phyloP scores from a whole-genome alignment of 2,113 vertebrate genomes.

The Gobiocypris rarus region DNA sequence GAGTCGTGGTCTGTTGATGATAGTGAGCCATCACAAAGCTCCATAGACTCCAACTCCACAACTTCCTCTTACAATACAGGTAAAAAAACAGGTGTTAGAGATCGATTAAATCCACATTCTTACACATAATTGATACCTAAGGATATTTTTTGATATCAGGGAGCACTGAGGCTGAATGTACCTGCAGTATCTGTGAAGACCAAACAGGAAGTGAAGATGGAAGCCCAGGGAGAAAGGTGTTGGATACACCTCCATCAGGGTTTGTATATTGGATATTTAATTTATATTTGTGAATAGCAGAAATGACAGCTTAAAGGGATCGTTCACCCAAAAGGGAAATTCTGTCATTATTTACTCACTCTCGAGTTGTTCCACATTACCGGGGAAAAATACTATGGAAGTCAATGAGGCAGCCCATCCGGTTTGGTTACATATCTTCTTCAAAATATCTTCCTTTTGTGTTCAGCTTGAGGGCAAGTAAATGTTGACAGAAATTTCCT shows the following conservation, averaged over 20 bases:
- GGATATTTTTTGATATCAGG: slow-evolving; percentile 10
- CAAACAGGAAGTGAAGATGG: slow-evolving; percentile 56
- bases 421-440: too few relatives aligned
- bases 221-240: slow-evolving; percentile 40
- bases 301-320: neutral
- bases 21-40: slow-evolving; percentile 44
- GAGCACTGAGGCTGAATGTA: slow-evolving; percentile 34
- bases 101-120: neutral
- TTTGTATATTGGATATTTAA: slow-evolving; percentile 26
- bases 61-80: slow-evolving; percentile 44
- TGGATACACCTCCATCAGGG: slow-evolving; percentile 48
- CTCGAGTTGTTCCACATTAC: neutral
- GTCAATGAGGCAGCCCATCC: too few relatives aligned
- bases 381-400: too few relatives aligned
- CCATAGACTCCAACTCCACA: slow-evolving; percentile 51
- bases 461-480: too few relatives aligned
- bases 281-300: neutral
- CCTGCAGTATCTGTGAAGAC: slow-evolving; percentile 55
- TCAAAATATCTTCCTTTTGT: too few relatives aligned
- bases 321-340: neutral
- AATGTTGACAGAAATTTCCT: too few relatives aligned
- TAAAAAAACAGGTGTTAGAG: neutral
- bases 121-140: neutral
- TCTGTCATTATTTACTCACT: neutral
- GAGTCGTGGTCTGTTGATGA: slow-evolving; percentile 21